Conservation (phyloP, 2,113 vertebrate genomes). For the Oncorhynchus nerka region DNA sequence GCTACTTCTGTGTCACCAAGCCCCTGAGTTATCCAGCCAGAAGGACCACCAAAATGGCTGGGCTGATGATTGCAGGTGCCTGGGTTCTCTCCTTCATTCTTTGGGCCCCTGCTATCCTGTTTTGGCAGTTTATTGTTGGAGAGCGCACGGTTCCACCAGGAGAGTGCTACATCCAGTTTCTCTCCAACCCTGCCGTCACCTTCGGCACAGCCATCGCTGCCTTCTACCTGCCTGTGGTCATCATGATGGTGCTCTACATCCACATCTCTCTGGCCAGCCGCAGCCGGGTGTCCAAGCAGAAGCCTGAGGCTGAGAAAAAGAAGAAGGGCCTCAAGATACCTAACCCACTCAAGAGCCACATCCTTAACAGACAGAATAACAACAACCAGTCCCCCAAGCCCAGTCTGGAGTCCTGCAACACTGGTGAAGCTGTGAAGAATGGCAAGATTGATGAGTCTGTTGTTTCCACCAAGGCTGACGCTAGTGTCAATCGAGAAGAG, state of each 20-base stretch:
- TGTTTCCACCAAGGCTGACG: constrained; percentile 61
- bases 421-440: constrained; percentile 81
- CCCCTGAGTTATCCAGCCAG: constrained; percentile 90
- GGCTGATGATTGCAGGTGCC: constrained; percentile 93
- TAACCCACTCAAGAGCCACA: constrained; percentile 82
- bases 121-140: constrained; percentile 98
- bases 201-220: constrained; percentile 97
- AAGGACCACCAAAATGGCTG: constrained; percentile 97
- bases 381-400: constrained; percentile 79
- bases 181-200: constrained; percentile 92
- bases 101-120: constrained; percentile 97
- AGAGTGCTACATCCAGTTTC: constrained; percentile 96
- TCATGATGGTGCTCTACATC: constrained; percentile 97
- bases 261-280: constrained; percentile 96
- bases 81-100: constrained; percentile 98
- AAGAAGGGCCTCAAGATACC: constrained; percentile 85
- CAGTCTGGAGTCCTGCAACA: constrained; percentile 61
- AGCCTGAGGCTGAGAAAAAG: constrained; percentile 85
- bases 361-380: constrained; percentile 85
- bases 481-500: constrained; percentile 74
- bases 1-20: constrained; percentile 98
- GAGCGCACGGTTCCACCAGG: constrained; percentile 86
- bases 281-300: constrained; percentile 91
- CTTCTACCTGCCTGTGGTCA: constrained; percentile 96
- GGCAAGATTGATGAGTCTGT: constrained; percentile 80